These are phyloP conservation scores for Epizoanthus illoricatus DNA, from an alignment of 92 coral and sea anemone genomes.

Conservation along the genomic window DNA sequence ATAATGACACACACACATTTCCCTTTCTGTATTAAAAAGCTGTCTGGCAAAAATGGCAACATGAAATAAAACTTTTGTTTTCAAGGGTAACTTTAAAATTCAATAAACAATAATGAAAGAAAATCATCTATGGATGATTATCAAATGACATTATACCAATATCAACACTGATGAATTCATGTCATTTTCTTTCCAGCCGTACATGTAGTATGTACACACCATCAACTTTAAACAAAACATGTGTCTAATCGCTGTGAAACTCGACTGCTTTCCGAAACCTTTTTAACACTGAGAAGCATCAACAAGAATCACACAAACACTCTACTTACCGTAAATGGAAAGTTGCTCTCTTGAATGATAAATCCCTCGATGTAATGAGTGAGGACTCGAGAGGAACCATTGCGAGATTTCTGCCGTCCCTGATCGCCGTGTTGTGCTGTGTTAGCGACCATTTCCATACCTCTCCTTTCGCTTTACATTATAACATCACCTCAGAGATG, in stretches of 20 bases:
- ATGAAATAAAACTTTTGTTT: too few relatives aligned
- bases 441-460: conserved; percentile 85
- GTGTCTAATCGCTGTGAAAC: background rate
- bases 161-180: too few relatives aligned
- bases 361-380: conserved; percentile 95
- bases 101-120: too few relatives aligned
- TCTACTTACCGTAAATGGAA: conserved; percentile 89
- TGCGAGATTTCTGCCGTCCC: conserved; percentile 55
- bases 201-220: background rate
- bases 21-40: too few relatives aligned
- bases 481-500: background rate
- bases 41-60: too few relatives aligned
- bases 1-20: too few relatives aligned
- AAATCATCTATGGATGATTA: too few relatives aligned
- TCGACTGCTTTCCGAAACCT: background rate
- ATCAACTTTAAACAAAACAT: background rate
- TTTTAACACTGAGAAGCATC: background rate
- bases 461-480: conserved; percentile 40
- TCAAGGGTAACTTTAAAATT: too few relatives aligned
- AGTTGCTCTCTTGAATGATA: conserved; percentile 96
- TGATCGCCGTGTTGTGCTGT: conserved; percentile 60
- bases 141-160: too few relatives aligned
- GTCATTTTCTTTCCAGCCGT: too few relatives aligned
- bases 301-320: background rate
- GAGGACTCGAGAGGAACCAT: conserved; percentile 78